These are phyloP conservation scores for Plagiodera versicolora DNA, from an alignment of 2,888 invertebrate genomes.

Conservation along the genomic window DNA sequence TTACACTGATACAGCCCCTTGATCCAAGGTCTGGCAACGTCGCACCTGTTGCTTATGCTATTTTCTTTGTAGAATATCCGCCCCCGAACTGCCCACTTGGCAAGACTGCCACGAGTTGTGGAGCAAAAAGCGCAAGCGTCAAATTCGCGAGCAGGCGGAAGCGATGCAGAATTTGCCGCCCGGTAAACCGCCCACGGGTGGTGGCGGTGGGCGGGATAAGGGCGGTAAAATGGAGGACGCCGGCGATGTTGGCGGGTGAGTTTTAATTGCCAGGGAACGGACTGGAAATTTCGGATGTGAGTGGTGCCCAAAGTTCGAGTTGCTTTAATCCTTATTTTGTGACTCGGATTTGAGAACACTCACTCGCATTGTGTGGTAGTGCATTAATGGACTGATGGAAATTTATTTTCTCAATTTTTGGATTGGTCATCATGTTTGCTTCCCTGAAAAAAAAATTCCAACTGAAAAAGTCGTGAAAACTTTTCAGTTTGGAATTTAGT, in stretches of 20 bases:
- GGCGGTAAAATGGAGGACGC: conserved; percentile 54
- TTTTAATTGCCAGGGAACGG: conserved; percentile 34
- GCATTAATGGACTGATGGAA: conserved; percentile 31
- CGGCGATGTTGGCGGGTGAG: conserved; percentile 62
- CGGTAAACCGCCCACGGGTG: conserved; percentile 49
- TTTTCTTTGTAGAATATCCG: conserved; percentile 76
- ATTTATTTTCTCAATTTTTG: background rate
- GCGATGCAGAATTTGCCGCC: conserved; percentile 55
- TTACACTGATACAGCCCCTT: too few species aligned
- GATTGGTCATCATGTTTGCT: background rate
- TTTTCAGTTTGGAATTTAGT: background rate
- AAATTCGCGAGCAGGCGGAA: conserved; percentile 77
- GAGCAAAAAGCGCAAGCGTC: conserved; percentile 92
- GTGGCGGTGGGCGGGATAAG: conserved; percentile 6
- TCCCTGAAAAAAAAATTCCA: background rate
- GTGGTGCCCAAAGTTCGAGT: too few species aligned
- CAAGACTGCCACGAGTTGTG: conserved; percentile 99
- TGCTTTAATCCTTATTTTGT: too few species aligned
- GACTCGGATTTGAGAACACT: background rate
- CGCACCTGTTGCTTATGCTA: too few species aligned
- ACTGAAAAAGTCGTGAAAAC: background rate
- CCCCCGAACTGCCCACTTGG: conserved; percentile 86
- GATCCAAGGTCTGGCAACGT: too few species aligned
- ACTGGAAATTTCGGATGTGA: too few species aligned
- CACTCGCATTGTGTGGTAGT: conserved; percentile 21